A percentile compares a stretch with the other conserved stretches of the same genome.
Evolutionary conservation across 2,797 vertebrate species (phyloP).

Genomic region (Halcyon chelicuti): DNA sequence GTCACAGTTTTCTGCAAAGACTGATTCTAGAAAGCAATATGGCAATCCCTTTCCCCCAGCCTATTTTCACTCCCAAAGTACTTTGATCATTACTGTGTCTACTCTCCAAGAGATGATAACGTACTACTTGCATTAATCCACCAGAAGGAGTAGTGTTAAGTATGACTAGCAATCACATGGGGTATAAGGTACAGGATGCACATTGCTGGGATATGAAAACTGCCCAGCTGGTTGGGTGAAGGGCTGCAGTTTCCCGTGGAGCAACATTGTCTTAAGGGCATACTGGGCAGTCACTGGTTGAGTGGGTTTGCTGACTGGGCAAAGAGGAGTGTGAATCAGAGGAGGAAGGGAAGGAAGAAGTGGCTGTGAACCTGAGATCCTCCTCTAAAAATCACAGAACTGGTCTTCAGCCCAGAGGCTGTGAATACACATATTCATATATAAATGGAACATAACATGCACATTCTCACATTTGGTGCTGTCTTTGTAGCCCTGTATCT

Average conservation of each 20-base stretch:
- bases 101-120: not conserved
- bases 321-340: not conserved
- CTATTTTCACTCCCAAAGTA: not conserved
- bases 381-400: not conserved
- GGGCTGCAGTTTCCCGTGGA: not conserved
- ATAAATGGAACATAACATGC: not conserved
- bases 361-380: not conserved
- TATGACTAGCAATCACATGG: not conserved
- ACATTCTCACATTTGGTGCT: not conserved
- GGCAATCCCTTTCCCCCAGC: not conserved
- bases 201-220: not conserved
- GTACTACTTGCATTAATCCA: not conserved
- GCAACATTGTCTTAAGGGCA: not conserved
- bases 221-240: not conserved
- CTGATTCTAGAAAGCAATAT: not conserved
- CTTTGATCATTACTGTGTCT: not conserved
- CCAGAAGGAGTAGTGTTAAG: not conserved
- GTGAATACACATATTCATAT: not conserved
- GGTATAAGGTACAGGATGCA: not conserved
- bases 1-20: not conserved
- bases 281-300: not conserved
- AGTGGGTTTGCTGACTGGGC: not conserved
- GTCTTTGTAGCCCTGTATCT: slow-evolving; percentile 89
- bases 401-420: not conserved
- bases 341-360: not conserved